Evolutionary conservation across 2,888 invertebrate genomes (phyloP).

Genomic region (Atethmia centrago): DNA sequence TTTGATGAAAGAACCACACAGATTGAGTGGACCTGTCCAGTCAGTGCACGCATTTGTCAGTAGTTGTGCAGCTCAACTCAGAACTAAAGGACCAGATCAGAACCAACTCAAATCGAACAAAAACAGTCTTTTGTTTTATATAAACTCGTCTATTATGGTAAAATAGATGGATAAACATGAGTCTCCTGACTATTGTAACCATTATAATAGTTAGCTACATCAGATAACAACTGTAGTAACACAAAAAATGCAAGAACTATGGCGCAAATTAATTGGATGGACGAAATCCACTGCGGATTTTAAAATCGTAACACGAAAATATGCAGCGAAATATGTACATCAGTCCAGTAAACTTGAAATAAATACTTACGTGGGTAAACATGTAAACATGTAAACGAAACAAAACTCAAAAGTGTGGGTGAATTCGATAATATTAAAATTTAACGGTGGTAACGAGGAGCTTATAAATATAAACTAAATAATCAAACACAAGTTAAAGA

Average conservation of each 20-base stretch:
- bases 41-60: no score
- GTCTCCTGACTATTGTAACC: background rate
- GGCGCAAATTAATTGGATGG: background rate
- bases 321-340: background rate
- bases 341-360: background rate
- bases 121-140: background rate
- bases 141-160: background rate
- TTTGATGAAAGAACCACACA: no score
- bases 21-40: no score
- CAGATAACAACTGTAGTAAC: background rate
- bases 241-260: background rate
- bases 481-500: background rate
- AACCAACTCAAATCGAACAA: conserved; percentile 10
- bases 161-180: background rate
- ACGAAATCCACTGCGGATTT: background rate
- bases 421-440: background rate
- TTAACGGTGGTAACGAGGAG: no score
- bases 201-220: background rate
- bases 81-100: no score
- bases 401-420: background rate
- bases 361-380: background rate
- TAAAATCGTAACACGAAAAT: background rate
- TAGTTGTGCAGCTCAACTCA: no score
- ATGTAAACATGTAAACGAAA: background rate
- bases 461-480: background rate